Evolutionary conservation across 2,113 vertebrate genomes (phyloP).

Genomic region (Petrocephalus microphthalmus): DNA sequence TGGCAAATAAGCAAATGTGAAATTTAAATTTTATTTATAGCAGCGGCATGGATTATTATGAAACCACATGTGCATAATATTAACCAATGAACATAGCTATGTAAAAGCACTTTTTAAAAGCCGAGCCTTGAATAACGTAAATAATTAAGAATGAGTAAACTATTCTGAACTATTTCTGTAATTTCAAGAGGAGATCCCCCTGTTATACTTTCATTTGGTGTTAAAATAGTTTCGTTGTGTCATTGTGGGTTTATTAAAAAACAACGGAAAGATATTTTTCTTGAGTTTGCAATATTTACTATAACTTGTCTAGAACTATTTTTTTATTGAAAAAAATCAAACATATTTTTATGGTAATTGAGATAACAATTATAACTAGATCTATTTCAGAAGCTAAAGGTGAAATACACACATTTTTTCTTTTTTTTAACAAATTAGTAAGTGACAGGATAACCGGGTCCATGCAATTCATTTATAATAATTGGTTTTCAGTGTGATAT

Average conservation of each 20-base stretch:
- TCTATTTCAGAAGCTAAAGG: background rate
- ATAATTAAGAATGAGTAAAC: background rate
- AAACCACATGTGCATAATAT: slow-evolving; percentile 34
- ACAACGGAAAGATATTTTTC: background rate
- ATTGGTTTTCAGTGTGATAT: background rate
- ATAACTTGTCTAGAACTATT: background rate
- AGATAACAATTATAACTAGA: background rate
- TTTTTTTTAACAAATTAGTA: background rate
- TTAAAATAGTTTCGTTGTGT: background rate
- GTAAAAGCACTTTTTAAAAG: slow-evolving; percentile 41
- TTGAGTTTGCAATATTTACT: background rate
- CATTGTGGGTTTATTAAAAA: background rate
- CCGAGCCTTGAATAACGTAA: background rate
- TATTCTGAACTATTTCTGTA: background rate
- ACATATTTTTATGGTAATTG: background rate
- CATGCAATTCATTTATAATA: background rate
- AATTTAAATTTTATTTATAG: slow-evolving; percentile 44
- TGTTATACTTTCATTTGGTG: background rate
- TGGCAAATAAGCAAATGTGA: slow-evolving; percentile 38
- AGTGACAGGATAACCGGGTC: background rate
- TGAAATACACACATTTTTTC: background rate
- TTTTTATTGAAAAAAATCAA: background rate
- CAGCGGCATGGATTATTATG: slow-evolving; percentile 46
- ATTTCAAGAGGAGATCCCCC: background rate
- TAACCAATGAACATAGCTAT: slow-evolving; percentile 45